Conservation (phyloP, 35 echinoderm and acorn worm genomes). For the Strongylocentrotus purpuratus region DNA sequence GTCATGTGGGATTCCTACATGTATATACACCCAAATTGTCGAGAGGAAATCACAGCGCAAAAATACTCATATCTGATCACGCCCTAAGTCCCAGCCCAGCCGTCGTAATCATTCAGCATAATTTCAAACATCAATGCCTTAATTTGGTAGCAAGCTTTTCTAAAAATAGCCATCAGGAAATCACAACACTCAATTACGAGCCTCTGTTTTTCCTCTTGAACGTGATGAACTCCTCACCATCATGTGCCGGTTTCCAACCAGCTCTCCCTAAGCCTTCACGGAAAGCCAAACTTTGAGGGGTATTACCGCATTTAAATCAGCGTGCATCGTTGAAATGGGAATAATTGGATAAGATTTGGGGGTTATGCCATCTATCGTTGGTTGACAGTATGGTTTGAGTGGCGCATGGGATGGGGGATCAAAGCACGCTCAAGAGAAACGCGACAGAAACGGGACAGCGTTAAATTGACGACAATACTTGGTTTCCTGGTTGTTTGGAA, state of each 20-base stretch:
- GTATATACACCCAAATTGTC: background rate
- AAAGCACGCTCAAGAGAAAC: background rate
- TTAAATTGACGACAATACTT: background rate
- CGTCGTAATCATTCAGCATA: background rate
- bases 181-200: background rate
- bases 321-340: background rate
- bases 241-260: background rate
- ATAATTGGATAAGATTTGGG: background rate
- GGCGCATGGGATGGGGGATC: background rate
- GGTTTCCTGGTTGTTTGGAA: background rate
- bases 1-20: background rate
- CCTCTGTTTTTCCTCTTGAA: background rate
- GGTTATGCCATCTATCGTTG: background rate
- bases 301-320: background rate
- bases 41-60: background rate
- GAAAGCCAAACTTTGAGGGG: constrained; percentile 1
- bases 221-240: background rate
- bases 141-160: background rate
- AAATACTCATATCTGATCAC: background rate
- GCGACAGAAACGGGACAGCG: background rate
- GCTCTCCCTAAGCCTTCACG: background rate
- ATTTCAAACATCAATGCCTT: constrained; percentile 2
- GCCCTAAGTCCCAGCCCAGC: background rate
- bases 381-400: background rate
- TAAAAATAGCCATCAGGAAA: constrained; percentile 4